Evolutionary conservation across 2,888 invertebrate genomes (phyloP).

Genomic region (Creontiades dilutus): DNA sequence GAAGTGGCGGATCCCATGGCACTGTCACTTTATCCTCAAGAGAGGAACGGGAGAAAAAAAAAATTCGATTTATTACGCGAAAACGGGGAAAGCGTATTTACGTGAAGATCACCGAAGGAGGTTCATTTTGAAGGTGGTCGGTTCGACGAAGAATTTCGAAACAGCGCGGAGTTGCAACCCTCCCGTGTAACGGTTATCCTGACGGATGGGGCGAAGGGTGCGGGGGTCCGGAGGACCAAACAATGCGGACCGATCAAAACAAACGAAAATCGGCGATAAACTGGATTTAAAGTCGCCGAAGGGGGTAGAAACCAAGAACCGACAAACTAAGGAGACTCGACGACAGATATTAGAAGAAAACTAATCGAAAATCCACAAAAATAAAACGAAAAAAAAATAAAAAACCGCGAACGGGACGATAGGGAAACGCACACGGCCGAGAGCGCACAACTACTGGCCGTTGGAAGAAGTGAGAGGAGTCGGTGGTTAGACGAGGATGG

Average conservation of each 20-base stretch:
- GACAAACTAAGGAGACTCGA: background rate
- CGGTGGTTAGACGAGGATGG: background rate
- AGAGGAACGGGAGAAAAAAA: too few species aligned
- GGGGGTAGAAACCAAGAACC: background rate
- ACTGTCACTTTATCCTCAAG: background rate
- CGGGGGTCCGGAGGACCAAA: background rate
- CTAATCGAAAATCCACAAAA: background rate
- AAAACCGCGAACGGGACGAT: constrained; percentile 11
- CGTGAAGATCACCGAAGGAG: background rate
- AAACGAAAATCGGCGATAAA: background rate
- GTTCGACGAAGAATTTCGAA: constrained; percentile 38
- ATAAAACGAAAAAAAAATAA: constrained; percentile 16
- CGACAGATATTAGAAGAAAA: background rate
- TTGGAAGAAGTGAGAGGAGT: background rate
- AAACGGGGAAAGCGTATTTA: background rate
- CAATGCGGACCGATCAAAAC: background rate
- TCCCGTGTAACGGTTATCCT: constrained; percentile 62
- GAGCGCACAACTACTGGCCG: constrained; percentile 47
- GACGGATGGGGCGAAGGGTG: constrained; percentile 23
- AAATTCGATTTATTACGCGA: background rate
- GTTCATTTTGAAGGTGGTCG: constrained; percentile 12
- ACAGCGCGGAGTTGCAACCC: constrained; percentile 60
- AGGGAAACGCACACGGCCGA: background rate
- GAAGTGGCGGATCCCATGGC: constrained; percentile 76
- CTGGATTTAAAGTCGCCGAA: background rate